Base-by-base conservation (phyloP, 1,140 invertebrate genomes). In the Penaeus japonicus region DNA sequence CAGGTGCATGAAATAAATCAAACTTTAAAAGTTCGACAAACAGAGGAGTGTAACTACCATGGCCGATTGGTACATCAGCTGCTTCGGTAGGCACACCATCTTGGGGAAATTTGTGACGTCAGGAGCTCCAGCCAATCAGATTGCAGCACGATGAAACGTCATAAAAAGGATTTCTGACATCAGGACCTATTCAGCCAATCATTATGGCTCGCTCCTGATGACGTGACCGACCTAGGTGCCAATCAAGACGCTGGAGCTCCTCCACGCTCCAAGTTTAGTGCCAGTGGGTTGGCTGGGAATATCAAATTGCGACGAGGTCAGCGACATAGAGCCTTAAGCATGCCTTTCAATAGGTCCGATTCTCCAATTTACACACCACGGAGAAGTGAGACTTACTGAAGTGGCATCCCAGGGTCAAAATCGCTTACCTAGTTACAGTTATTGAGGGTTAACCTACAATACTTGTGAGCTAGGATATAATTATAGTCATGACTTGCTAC, bases 401-500 rank as follows among this genome's bases (percentile, higher is more conserved):
- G 47, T 47, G 47, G 10, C 47, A 47, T 70, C 62, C 30, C 15
- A 73, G 73, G 27, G n/a, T 20, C 17, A 18, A 30, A 65, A 20
- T 85, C 84, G 39, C 47, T n/a, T 53, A n/a, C 30, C 32, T 27
- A 62, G 32, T 53, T 18, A 18, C 30, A 39, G 12, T 73, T 39
- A 84, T 20, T 24, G 47, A 47, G 82, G 59, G 18, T 84, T 24
- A 84, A 87, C 54, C 85, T 83, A 88, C 80, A 87, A 57, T 82
- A 84, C 86, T 88, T 39, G 80, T 88, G 70, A 88, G 59, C 86
- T 88, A 88, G 86, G 79, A 88, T 65, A 88, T 82, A 87, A 81
- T 84, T 84, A 84, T 80, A 82, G 35, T 87, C 79, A 83, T 83
- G 65, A 88, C 80, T 85, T 62, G 70, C 86, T 88, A 88, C 86